These are phyloP conservation scores for Aphelenchoides besseyi DNA, from an alignment of 1,140 invertebrate species.

Conservation along the genomic window DNA sequence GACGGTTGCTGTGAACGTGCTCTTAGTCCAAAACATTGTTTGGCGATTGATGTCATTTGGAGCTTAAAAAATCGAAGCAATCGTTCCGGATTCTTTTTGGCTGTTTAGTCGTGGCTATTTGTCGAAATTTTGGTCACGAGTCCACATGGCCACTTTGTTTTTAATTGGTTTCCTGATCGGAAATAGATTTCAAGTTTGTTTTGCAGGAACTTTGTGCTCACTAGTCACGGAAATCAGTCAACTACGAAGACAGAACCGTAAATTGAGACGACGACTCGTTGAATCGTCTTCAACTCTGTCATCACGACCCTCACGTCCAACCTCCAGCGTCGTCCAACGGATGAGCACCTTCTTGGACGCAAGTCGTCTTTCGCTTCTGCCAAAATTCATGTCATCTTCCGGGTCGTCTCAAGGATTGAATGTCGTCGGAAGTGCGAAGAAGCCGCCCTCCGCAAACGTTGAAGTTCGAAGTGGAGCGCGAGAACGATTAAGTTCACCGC, in stretches of 20 bases:
- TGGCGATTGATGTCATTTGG: too few species aligned
- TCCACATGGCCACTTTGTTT: too few species aligned
- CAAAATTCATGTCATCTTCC: constrained; percentile 7
- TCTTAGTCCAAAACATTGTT: too few species aligned
- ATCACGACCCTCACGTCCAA: neutral
- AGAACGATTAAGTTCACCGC: constrained; percentile 19
- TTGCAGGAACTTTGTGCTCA: constrained; percentile 33
- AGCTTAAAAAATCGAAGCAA: too few species aligned
- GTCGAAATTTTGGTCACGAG: too few species aligned
- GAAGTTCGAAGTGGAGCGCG: constrained; percentile 17
- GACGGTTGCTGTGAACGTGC: too few species aligned
- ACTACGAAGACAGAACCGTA: constrained; percentile 31
- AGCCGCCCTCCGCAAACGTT: neutral
- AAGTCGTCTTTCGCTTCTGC: constrained; percentile 1
- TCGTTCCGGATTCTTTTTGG: too few species aligned
- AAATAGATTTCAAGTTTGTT: too few species aligned
- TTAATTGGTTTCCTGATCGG: too few species aligned
- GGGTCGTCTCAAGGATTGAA: neutral
- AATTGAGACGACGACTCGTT: constrained; percentile 24
- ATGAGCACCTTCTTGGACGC: constrained; percentile 16
- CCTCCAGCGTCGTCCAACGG: constrained; percentile 16
- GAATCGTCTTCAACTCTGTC: constrained; percentile 16
- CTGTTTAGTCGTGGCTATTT: too few species aligned
- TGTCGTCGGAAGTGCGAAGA: constrained; percentile 7
- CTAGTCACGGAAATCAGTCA: constrained; percentile 36